Evolutionary conservation across 2,113 vertebrate genomes (phyloP).

Genomic region (Hydrolagus affinis): DNA sequence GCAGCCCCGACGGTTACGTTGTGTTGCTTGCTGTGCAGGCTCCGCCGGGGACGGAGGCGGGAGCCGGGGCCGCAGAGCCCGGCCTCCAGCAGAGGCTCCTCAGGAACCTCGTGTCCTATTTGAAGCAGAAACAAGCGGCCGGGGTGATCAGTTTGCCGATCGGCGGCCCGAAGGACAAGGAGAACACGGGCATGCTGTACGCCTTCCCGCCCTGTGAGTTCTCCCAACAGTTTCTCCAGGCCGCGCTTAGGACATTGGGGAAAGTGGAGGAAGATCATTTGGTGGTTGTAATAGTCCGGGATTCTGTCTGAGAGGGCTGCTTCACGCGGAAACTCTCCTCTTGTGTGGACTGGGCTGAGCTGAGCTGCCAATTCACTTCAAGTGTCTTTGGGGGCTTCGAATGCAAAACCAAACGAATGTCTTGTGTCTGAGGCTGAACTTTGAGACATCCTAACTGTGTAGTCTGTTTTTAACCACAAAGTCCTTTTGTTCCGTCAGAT

Average conservation of each 20-base stretch:
- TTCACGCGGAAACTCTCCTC: neutral
- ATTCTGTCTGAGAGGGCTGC: slow-evolving; percentile 64
- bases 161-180: slow-evolving; percentile 75
- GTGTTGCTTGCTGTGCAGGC: slow-evolving; percentile 88
- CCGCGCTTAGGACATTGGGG: slow-evolving; percentile 78
- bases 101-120: slow-evolving; percentile 94
- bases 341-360: slow-evolving; percentile 2
- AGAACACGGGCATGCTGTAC: slow-evolving; percentile 84
- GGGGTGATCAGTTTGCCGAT: slow-evolving; percentile 90
- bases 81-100: slow-evolving; percentile 89
- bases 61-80: slow-evolving; percentile 61
- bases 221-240: slow-evolving; percentile 90
- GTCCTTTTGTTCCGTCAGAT: slow-evolving; percentile 58
- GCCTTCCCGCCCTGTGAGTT: slow-evolving; percentile 94
- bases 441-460: slow-evolving; percentile 15
- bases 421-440: slow-evolving; percentile 21
- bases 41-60: slow-evolving; percentile 51
- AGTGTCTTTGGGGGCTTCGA: slow-evolving; percentile 18
- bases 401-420: slow-evolving; percentile 28
- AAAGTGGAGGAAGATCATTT: slow-evolving; percentile 93
- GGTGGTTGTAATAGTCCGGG: slow-evolving; percentile 87
- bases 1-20: slow-evolving; percentile 78
- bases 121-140: slow-evolving; percentile 96
- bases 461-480: slow-evolving; percentile 50
- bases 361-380: slow-evolving; percentile 16